Evolutionary conservation across 1,140 invertebrate species (phyloP), one percentile per base, ranked within the genome.

Genomic region (Diabrotica undecimpunctata): DNA sequence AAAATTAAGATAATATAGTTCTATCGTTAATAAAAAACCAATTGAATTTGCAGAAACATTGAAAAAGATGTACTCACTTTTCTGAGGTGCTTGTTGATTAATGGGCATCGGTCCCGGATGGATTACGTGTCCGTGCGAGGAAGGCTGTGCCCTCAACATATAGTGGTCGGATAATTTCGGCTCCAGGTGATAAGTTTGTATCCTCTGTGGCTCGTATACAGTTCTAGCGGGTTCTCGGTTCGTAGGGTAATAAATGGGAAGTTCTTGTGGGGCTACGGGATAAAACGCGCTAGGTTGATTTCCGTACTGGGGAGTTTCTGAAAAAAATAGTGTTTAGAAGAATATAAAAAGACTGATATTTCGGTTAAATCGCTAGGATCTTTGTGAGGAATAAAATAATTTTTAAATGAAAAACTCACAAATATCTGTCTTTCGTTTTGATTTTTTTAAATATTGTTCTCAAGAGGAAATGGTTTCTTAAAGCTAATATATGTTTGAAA

Each of bases 221-320:
- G 66, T 70, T 57, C 77, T 67, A 7, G 69, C 50, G 2, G 74
- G 73, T 59, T 78, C 77, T 46, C 77, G 64, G 3, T 69, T 53
- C 35, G 70, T 35, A n/a, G 76, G 73, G 67, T 76, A 77, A 63
- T 75, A 77, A 14, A 77, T 75, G 2, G 75, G 66, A 10, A 77
- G 59, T 52, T 77, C 75, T 65, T 75, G 74, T 9, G 70, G 73
- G 8, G 72, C 72, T 9, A 75, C 74, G 11, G 73, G 66, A 62
- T 75, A 74, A 58, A 75, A 78, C 4, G 69, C 65, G 35, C 70
- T 67, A 5, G 73, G 72, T 55, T 77, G 75, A 64, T 64, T 75
- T 36, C 69, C 62, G 61, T 77, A 78, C 66, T 78, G 77, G 7
- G 74, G 71, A 14, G 74, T 74, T 67, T 79, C 77, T 79, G 70